A percentile compares a stretch with the other conserved stretches of the same genome.
These are phyloP conservation scores for Acronicta aceris DNA, from an alignment of 2,888 invertebrate genomes.

Conservation along the genomic window DNA sequence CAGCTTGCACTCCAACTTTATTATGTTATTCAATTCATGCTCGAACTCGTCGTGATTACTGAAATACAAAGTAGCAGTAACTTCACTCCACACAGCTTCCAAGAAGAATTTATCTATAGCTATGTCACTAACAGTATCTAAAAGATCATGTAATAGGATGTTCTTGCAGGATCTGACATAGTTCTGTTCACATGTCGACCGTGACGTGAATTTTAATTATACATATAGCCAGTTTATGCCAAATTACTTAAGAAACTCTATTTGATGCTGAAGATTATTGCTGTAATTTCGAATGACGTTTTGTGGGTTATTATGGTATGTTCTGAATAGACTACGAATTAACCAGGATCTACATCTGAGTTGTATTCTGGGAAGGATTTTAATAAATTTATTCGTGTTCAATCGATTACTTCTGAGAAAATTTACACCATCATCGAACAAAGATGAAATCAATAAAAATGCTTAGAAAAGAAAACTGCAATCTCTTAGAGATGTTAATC, in stretches of 20 bases:
- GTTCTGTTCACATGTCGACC: constrained; percentile 31
- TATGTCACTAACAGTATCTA: constrained; percentile 11
- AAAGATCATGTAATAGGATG: constrained; percentile 30
- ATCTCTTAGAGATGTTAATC: too few relatives aligned
- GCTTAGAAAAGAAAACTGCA: too few relatives aligned
- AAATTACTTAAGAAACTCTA: constrained; percentile 16
- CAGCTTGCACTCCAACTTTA: not conserved
- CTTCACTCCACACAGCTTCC: constrained; percentile 4
- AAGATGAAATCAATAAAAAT: too few relatives aligned
- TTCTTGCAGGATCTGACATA: constrained; percentile 35
- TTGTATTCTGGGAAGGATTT: too few relatives aligned
- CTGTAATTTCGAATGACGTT: constrained; percentile 3
- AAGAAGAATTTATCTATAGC: constrained; percentile 9
- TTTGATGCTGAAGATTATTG: constrained; percentile 4
- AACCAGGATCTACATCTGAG: too few relatives aligned
- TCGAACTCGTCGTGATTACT: constrained; percentile 1
- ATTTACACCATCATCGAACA: too few relatives aligned
- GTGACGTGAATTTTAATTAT: constrained; percentile 42
- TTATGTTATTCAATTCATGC: not conserved
- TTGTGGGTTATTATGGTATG: not conserved
- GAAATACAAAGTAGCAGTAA: not conserved
- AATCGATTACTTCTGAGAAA: too few relatives aligned
- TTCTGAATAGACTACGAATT: too few relatives aligned
- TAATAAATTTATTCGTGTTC: too few relatives aligned
- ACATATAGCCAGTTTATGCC: constrained; percentile 4